Base-by-base conservation (phyloP, 1,140 invertebrate species). In the Leptopilina clavipes region DNA sequence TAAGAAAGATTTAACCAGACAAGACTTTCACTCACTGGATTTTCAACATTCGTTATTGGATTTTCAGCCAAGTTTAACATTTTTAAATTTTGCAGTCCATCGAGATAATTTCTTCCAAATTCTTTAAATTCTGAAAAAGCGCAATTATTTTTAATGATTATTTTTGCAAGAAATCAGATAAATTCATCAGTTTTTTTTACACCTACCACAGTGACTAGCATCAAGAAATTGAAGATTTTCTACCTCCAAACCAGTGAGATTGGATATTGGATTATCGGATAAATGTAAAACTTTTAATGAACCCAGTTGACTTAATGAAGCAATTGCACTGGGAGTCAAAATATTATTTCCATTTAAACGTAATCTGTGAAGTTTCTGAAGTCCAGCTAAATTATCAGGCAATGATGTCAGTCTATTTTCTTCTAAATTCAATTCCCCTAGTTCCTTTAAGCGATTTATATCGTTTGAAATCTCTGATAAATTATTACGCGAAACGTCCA, bases 1-100 rank as follows among this genome's bases (percentile, higher is more conserved):
- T 85, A 79, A 14, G 89, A 90, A 74, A 89, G 75, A 77, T 90
- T 88, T 22, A 90, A 78, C 79, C 79, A 85, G 75, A 75, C 81
- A 22, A 90, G 72, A 74, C 79, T 87, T n/a, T 79, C 52, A 73
- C 86, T 86, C 31, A 56, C 77, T 25, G 87, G 81, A 52, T 82
- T 80, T n/a, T 84, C 44, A 54, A 90, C 74, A 8, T 52, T 77
- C 78, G 80, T 84, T 77, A 90, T 76, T 10, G 89, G 87, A 77
- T 90, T 90, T 72, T 80, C 82, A 45, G 75, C 56, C 37, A 90
- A 79, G 45, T 74, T 89, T 31, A 90, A 74, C 11, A 70, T 83
- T 1, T 56, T 82, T 40, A 90, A 75, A 43, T 77, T 79, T 22
- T 87, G 81, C 6, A 90, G 18, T 17, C 82, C 84, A 10, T 56